Base-by-base conservation (phyloP, 1,140 invertebrate species). In the Spodoptera frugiperda region DNA sequence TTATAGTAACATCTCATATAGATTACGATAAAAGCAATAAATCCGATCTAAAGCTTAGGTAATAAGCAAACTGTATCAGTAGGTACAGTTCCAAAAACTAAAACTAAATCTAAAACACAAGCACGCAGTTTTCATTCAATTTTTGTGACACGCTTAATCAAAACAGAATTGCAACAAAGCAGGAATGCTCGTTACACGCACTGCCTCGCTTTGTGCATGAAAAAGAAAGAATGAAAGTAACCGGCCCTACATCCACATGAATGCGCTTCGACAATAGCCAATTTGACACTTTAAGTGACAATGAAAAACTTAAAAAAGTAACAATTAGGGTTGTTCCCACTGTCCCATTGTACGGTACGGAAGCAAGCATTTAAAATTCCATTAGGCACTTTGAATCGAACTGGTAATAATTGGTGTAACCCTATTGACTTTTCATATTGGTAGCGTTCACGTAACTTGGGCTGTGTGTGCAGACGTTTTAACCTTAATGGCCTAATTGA, bases 291-390 rank as follows among this genome's bases (percentile, higher is more conserved):
- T 84, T 83, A 84, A 83, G 79, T 82, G 80, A 85, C 70, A 81
- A 85, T 87, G 82, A 87, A 89, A 85, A 84, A 81, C 70, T 80
- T 54, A 76, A 75, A 82, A 87, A 85, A 84, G 78, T 82, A 63
- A 82, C 86, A 88, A 90, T 89, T 89, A 89, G 85, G 79, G 80
- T 76, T 81, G 78, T 84, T 78, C 77, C 81, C 78, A 59, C 67
- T 71, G 53, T 59, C 30, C 79, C 78, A 83, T 83, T 81, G 81
- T 84, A 17, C 33, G 71, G n/a, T 30, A 25, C 84, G 87, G 86
- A 88, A 89, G 84, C 82, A 72, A 85, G 83, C 86, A 85, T 90
- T 90, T 90, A 88, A 89, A 88, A 87, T 89, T 90, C 89, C 89
- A 90, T 90, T 90, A 88, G 84, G 78, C 81, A 76, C 83, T 82